Percentiles rank a stretch among this genome's conserved stretches.
Evolutionary conservation across 2,113 vertebrate genomes (phyloP).

Genomic region (Scatophagus argus): DNA sequence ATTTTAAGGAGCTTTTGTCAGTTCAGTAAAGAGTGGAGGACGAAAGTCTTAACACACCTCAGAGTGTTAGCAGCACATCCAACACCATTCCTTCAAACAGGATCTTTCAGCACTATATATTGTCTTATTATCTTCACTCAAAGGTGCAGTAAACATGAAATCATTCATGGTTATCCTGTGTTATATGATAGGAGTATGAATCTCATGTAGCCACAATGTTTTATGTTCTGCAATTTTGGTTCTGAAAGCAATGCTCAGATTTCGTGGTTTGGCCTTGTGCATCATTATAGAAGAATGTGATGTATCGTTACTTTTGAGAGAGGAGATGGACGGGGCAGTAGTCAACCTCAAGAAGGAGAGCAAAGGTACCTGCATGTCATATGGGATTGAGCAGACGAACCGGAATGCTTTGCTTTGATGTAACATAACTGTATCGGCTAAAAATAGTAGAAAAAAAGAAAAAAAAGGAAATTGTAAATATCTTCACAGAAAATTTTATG

Average conservation of each 20-base stretch:
- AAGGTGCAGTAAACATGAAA: conserved; percentile 63
- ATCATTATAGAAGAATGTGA: conserved; percentile 70
- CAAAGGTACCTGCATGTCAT: conserved; percentile 80
- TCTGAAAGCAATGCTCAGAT: conserved; percentile 56
- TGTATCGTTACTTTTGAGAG: conserved; percentile 48
- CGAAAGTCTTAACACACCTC: conserved; percentile 49
- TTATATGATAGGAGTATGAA: conserved; percentile 70
- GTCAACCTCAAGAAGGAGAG: conserved; percentile 60
- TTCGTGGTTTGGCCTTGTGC: conserved; percentile 64
- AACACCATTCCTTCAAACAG: conserved; percentile 52
- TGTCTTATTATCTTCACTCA: conserved; percentile 73
- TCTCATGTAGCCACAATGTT: conserved; percentile 75
- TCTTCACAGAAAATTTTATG: conserved; percentile 74
- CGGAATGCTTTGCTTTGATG: conserved; percentile 85
- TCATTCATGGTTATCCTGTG: conserved; percentile 64
- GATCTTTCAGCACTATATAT: conserved; percentile 70
- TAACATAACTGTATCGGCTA: conserved; percentile 82
- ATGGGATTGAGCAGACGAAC: conserved; percentile 76
- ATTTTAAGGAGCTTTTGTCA: conserved; percentile 64
- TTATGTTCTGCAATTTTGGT: conserved; percentile 70
- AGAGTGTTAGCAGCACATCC: conserved; percentile 62
- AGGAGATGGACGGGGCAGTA: conserved; percentile 43
- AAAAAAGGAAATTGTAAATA: conserved; percentile 77
- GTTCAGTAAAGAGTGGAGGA: conserved; percentile 32
- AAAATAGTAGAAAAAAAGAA: conserved; percentile 24